phyloP scores from a whole-genome alignment of 2,797 vertebrate genomes.

The Poliocrania exsul region DNA sequence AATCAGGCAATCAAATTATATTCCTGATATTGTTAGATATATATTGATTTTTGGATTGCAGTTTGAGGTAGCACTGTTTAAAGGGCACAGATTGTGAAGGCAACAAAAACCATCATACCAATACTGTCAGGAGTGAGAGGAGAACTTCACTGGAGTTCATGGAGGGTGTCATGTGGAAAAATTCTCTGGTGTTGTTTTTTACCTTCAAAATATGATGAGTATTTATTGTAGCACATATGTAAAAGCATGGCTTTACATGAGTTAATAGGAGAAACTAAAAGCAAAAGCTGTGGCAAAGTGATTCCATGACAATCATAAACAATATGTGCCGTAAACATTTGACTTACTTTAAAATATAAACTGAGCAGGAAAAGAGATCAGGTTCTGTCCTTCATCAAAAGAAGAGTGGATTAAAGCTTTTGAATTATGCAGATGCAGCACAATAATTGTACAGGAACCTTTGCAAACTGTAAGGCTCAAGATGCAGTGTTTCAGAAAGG shows the following conservation, averaged over 20 bases:
- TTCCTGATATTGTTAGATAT: neutral
- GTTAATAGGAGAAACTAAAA: neutral
- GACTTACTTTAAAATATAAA: neutral
- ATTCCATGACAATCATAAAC: neutral
- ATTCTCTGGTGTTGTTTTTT: neutral
- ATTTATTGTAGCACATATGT: neutral
- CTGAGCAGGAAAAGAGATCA: neutral
- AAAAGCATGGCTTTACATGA: neutral
- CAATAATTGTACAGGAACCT: neutral
- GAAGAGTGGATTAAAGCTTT: neutral
- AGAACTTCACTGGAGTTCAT: slow-evolving; percentile 46
- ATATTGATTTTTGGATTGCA: slow-evolving; percentile 25
- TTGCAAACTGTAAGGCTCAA: neutral
- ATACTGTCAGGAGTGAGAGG: neutral
- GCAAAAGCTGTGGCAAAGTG: neutral
- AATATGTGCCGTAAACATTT: neutral
- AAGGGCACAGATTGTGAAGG: neutral
- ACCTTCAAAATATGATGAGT: neutral
- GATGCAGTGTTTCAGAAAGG: neutral
- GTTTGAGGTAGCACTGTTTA: neutral
- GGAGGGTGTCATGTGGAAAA: slow-evolving; percentile 33
- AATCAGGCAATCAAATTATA: neutral
- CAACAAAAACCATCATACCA: neutral
- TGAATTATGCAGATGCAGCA: neutral
- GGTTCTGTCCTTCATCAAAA: neutral